Evolutionary conservation across 2,797 vertebrate species (phyloP).

Genomic region (Danio tinwini): DNA sequence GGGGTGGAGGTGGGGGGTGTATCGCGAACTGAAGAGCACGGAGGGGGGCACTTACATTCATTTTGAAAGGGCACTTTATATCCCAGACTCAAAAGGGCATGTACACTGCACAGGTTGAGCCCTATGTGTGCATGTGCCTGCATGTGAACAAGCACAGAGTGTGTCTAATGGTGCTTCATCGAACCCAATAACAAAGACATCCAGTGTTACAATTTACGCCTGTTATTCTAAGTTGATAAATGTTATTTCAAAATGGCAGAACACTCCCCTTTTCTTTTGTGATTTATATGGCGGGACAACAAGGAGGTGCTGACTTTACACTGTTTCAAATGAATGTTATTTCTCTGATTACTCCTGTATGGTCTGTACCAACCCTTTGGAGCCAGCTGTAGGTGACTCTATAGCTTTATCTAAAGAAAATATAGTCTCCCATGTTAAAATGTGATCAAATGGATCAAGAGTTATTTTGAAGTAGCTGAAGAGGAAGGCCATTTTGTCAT

Average conservation of each 20-base stretch:
- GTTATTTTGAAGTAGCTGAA: slow-evolving; percentile 2
- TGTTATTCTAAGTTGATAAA: slow-evolving; percentile 60
- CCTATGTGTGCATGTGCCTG: no score
- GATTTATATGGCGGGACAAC: slow-evolving; percentile 42
- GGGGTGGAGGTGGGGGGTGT: no score
- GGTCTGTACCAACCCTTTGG: neutral
- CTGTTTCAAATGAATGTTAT: slow-evolving; percentile 32
- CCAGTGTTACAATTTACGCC: slow-evolving; percentile 48
- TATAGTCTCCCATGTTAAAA: neutral
- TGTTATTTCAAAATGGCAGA: slow-evolving; percentile 51
- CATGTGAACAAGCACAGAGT: slow-evolving; percentile 11
- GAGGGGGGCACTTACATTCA: no score
- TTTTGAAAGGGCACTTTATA: no score
- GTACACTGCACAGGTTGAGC: no score
- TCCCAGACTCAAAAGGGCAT: no score
- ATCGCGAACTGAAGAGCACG: no score
- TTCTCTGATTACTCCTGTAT: slow-evolving; percentile 33
- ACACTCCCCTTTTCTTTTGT: slow-evolving; percentile 47
- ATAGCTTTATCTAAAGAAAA: slow-evolving; percentile 44
- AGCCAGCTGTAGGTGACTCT: neutral
- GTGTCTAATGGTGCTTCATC: slow-evolving; percentile 27
- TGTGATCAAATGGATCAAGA: neutral
- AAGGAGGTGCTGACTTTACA: slow-evolving; percentile 36
- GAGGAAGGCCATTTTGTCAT: slow-evolving; percentile 7
- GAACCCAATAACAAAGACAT: slow-evolving; percentile 32